Evolutionary conservation across 2,797 vertebrate species (phyloP).

Genomic region (Caiman crocodilus): DNA sequence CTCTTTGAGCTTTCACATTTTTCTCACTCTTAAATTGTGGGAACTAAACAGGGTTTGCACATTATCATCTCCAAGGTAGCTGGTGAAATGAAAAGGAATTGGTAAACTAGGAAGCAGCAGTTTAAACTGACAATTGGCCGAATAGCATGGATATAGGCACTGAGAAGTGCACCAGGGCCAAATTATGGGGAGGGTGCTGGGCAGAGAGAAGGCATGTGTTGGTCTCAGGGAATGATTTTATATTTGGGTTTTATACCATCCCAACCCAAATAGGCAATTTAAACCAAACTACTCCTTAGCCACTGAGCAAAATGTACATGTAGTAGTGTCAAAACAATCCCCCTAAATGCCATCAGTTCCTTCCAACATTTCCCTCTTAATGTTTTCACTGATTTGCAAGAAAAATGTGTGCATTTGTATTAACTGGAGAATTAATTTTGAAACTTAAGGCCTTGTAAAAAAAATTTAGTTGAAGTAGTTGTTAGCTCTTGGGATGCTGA

Average conservation of each 20-base stretch:
- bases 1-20: neutral
- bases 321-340: neutral
- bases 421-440: neutral
- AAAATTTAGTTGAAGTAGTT: no score
- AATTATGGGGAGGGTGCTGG: neutral
- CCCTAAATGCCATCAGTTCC: neutral
- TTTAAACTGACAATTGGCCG: neutral
- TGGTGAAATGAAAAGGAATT: neutral
- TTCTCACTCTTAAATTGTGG: neutral
- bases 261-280: neutral
- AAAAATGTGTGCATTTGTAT: neutral
- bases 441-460: neutral
- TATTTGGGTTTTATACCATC: neutral
- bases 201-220: accelerated
- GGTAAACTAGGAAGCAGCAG: neutral
- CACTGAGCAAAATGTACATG: neutral
- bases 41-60: neutral
- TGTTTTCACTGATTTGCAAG: neutral
- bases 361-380: neutral
- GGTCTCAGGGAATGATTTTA: neutral
- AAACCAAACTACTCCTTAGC: neutral
- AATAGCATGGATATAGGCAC: neutral
- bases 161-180: neutral
- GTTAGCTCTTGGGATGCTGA: no score
- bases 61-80: accelerated